Percentiles rank a stretch among this genome's conserved stretches.
These are phyloP conservation scores for Aegotheles bennettii DNA, from an alignment of 2,113 vertebrate species.

Conservation along the genomic window DNA sequence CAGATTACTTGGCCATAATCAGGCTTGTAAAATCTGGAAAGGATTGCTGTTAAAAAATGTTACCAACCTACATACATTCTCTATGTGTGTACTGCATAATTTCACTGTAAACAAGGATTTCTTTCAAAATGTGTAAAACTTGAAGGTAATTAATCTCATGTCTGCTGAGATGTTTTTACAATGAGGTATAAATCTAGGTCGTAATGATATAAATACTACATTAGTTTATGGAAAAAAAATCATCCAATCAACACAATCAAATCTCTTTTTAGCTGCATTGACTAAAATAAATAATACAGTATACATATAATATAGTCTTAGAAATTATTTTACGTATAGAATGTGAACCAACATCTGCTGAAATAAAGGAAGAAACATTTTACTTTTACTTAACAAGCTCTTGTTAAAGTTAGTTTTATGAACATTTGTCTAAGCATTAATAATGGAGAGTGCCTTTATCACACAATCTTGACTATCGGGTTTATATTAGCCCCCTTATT, in stretches of 20 bases:
- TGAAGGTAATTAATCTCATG: neutral
- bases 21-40: neutral
- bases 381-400: neutral
- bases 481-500: neutral
- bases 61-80: neutral
- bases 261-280: neutral
- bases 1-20: neutral
- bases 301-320: neutral
- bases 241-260: neutral
- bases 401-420: neutral
- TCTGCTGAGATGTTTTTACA: neutral
- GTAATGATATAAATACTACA: neutral
- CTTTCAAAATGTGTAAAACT: neutral
- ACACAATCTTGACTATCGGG: fast-evolving
- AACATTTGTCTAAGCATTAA: neutral
- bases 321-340: neutral
- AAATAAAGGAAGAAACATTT: neutral
- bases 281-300: neutral
- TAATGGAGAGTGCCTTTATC: neutral
- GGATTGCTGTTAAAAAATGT: neutral
- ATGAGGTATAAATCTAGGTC: conserved; percentile 60
- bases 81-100: neutral
- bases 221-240: neutral
- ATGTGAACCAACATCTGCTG: neutral
- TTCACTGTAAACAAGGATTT: neutral